Base-by-base conservation (phyloP, 1,140 invertebrate species). In the Caenorhabditis elegans region DNA sequence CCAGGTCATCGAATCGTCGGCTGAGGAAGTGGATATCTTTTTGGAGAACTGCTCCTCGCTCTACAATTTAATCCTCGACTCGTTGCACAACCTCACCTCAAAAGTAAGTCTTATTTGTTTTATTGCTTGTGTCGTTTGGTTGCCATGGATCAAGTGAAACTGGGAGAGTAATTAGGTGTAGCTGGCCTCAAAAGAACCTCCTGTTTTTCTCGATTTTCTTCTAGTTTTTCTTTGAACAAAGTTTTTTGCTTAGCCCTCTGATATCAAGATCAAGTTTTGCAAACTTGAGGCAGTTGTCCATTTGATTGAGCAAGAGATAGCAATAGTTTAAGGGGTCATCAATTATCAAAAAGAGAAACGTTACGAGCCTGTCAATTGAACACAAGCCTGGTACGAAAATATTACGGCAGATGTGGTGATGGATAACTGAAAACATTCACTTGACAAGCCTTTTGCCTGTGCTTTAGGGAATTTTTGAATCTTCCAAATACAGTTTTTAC, bases 51-150 rank as follows among this genome's bases (percentile, higher is more conserved):
- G 83, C 77, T 82, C 76, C 28, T 84, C 81, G 5, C 77, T 84
- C 43, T 84, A 84, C 83, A 84, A 76, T 79, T 76, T 83, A 65
- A 82, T 84, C 77, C 82, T 84, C 36, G 83, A 84, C 60, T 53
- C 76, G 4, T 53, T 84, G 36, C 76, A 84, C 78, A 83, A 84
- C 43, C 47, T 84, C 43, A 81, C 81, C 31, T 65, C 60, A 70
- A 80, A 83, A 77, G 83, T 84, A 48, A 28, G 81, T 53, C 34
- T 2, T 60, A 24, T 55, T 60, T 34, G 19, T 80, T 81, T 19
- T 11, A 22, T 70, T 3, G 8, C 55, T 34, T 34, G 55, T 65
- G 22, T 22, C 4, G 53, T 3, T 39, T 8, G 34, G 60, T 70
- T 70, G 60, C 60, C 60, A 70, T 70, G 60, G 60, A 10, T 70